A percentile compares a stretch with the other conserved stretches of the same genome.
phyloP scores from a whole-genome alignment of 2,797 vertebrate genomes.

The Trematomus bernacchii region DNA sequence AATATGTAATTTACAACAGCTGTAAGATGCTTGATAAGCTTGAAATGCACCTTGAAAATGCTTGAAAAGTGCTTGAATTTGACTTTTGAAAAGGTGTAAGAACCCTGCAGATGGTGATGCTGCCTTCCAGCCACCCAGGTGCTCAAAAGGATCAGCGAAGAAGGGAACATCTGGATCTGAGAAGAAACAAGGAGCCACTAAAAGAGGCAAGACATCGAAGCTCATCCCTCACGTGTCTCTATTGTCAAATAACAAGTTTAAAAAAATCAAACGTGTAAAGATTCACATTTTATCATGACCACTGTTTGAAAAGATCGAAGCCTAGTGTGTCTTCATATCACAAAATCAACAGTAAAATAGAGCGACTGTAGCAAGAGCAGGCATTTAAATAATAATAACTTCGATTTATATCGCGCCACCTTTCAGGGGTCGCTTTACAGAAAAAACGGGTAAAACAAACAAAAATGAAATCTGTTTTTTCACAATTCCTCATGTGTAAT shows the following conservation, averaged over 20 bases:
- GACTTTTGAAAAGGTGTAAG: too few species aligned
- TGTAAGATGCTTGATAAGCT: too few species aligned
- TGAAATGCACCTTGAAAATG: too few species aligned
- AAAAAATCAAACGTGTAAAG: background rate
- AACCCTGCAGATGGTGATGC: background rate
- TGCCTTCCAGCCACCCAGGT: background rate
- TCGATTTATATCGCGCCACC: background rate
- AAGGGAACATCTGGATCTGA: slow-evolving; percentile 26
- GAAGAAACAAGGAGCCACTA: background rate
- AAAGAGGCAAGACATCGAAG: background rate
- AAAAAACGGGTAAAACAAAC: too few species aligned
- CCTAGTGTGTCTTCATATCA: background rate
- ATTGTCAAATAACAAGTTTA: background rate
- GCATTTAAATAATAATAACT: background rate
- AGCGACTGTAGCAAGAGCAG: background rate
- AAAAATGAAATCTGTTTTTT: too few species aligned
- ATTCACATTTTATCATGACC: background rate
- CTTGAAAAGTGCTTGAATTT: too few species aligned
- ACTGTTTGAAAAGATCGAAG: background rate
- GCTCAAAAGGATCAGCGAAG: background rate
- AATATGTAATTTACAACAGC: too few species aligned
- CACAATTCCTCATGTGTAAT: background rate
- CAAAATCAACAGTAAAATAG: background rate
- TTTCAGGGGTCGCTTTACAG: too few species aligned
- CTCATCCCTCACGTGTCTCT: background rate